phyloP scores from a whole-genome alignment of 2,888 invertebrate genomes.

The Odontothrips loti region DNA sequence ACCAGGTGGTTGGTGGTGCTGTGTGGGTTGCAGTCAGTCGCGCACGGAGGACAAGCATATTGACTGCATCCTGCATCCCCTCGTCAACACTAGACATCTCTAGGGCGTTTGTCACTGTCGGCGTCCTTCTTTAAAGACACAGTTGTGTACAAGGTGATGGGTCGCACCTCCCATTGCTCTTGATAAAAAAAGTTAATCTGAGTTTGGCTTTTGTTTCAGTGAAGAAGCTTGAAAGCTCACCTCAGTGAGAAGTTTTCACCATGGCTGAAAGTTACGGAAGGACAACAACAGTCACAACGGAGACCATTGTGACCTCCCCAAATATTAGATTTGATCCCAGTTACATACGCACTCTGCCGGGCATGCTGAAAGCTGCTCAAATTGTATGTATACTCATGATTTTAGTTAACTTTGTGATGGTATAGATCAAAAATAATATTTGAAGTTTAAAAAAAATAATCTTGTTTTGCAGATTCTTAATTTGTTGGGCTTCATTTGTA shows the following conservation, averaged over 20 bases:
- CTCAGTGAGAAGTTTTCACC: not conserved
- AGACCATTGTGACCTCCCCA: conserved; percentile 60
- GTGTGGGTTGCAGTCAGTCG: not conserved
- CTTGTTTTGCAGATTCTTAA: conserved; percentile 56
- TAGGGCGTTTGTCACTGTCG: not conserved
- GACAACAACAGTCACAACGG: conserved; percentile 57
- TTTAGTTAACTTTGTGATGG: not conserved
- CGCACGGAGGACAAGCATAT: not conserved
- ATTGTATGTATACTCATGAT: conserved; percentile 57
- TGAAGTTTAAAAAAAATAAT: conserved; percentile 25
- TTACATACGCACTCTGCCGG: conserved; percentile 67
- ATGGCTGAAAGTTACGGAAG: conserved; percentile 59
- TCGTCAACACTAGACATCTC: not conserved
- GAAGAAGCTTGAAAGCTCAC: not conserved
- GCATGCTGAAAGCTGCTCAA: conserved; percentile 69
- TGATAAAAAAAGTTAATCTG: too few species aligned
- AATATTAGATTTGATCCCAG: conserved; percentile 65
- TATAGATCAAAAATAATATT: not conserved
- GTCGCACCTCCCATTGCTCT: too few species aligned
- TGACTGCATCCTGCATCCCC: not conserved
- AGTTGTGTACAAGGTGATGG: not conserved
- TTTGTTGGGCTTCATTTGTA: conserved; percentile 75
- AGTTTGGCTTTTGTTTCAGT: not conserved
- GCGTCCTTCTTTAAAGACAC: not conserved
- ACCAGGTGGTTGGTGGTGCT: not conserved